Evolutionary conservation across 2,113 vertebrate species (phyloP).

Genomic region (Grallaria varia): DNA sequence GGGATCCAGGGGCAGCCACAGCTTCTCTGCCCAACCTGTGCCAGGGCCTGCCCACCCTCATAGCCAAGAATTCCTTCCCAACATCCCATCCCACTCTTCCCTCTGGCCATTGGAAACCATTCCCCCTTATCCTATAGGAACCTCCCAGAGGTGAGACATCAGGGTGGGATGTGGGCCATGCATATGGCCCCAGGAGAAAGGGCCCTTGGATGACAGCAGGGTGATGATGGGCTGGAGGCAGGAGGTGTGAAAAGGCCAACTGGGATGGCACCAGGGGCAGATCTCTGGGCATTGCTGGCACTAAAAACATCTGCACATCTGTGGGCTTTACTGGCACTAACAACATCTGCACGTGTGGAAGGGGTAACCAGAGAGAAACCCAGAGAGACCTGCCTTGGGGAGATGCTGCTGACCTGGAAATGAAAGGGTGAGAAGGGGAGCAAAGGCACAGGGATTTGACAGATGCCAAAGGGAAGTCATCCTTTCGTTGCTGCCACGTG

Average conservation of each 20-base stretch:
- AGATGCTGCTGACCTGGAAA: not conserved
- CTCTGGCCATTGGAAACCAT: too few relatives aligned
- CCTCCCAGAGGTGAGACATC: accelerated
- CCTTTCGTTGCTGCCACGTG: not conserved
- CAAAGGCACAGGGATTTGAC: not conserved
- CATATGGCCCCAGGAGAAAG: accelerated
- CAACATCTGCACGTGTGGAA: accelerated
- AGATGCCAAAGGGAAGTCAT: not conserved
- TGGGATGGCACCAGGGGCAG: not conserved
- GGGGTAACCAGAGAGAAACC: not conserved
- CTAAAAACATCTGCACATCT: not conserved
- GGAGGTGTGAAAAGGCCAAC: not conserved
- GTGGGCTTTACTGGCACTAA: accelerated
- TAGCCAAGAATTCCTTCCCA: accelerated
- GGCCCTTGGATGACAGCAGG: not conserved
- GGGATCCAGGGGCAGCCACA: not conserved
- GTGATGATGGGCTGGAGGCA: accelerated
- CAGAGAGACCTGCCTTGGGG: not conserved
- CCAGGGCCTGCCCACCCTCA: accelerated
- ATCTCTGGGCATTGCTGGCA: accelerated
- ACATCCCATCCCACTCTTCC: too few relatives aligned
- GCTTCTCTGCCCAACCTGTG: not conserved
- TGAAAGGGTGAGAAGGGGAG: not conserved
- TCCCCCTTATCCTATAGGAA: not conserved
- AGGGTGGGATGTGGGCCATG: accelerated